These are phyloP conservation scores for Menura novaehollandiae DNA, from an alignment of 2,113 vertebrate species.

Conservation along the genomic window DNA sequence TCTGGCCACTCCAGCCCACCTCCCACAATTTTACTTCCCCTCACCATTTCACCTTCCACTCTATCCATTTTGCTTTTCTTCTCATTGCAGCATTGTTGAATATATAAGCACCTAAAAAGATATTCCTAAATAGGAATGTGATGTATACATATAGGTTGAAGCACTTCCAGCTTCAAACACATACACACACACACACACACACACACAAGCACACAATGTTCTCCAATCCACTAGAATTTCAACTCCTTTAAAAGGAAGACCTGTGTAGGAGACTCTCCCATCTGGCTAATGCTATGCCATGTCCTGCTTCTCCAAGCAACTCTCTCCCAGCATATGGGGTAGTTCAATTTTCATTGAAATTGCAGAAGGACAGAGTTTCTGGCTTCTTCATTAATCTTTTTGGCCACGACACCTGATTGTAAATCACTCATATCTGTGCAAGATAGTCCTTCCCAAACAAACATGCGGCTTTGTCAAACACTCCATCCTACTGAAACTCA, in stretches of 20 bases:
- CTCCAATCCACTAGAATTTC: background rate
- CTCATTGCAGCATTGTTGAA: background rate
- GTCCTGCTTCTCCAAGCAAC: background rate
- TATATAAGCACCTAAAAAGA: background rate
- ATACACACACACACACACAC: background rate
- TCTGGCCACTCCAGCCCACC: background rate
- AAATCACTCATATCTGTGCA: background rate
- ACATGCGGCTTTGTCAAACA: background rate
- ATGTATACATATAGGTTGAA: background rate
- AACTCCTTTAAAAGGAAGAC: background rate
- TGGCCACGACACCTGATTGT: background rate
- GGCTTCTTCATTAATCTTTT: background rate
- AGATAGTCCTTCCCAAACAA: background rate
- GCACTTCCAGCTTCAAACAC: background rate
- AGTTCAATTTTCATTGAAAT: background rate
- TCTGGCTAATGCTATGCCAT: background rate
- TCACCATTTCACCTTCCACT: background rate
- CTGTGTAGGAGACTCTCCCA: background rate
- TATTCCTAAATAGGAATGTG: background rate
- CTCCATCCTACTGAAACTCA: background rate
- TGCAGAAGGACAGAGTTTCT: background rate
- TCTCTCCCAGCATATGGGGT: background rate
- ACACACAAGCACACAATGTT: background rate
- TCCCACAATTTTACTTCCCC: background rate
- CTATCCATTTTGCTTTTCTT: background rate